These are phyloP conservation scores for Montipora sp. DNA, from an alignment of 64 coral and sea anemone genomes.

Conservation along the genomic window DNA sequence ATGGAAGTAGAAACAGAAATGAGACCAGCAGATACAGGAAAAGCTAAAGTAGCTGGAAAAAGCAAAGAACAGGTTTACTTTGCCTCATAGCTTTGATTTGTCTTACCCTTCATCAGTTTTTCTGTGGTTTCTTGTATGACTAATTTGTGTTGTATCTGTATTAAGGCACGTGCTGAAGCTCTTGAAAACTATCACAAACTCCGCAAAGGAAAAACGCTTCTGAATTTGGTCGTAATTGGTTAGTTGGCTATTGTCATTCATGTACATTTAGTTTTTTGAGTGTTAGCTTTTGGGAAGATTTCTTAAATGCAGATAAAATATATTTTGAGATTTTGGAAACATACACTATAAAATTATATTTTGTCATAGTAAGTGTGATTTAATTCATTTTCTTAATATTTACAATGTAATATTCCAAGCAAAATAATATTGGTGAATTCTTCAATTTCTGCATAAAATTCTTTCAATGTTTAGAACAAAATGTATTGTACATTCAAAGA, in stretches of 20 bases:
- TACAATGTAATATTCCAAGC: too few species aligned
- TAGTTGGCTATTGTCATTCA: neutral
- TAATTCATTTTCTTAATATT: too few species aligned
- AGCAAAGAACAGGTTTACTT: conserved; percentile 10
- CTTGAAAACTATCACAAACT: conserved; percentile 72
- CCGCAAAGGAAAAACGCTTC: conserved; percentile 82
- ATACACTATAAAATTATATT: too few species aligned
- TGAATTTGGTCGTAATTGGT: conserved; percentile 99
- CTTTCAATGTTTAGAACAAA: too few species aligned
- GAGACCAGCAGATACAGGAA: conserved; percentile 53
- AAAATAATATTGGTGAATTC: too few species aligned
- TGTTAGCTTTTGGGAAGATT: too few species aligned
- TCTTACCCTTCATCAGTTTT: neutral
- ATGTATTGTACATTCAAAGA: too few species aligned
- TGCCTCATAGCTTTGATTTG: neutral
- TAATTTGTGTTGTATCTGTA: neutral
- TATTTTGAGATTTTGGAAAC: too few species aligned
- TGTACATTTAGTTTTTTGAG: too few species aligned
- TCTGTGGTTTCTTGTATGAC: neutral
- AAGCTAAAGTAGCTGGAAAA: conserved; percentile 7
- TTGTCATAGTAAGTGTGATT: too few species aligned
- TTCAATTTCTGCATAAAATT: too few species aligned
- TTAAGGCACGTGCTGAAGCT: conserved; percentile 57
- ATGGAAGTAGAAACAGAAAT: conserved; percentile 33
- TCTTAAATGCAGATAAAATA: too few species aligned